These are phyloP conservation scores for Eulemur coronatus DNA, from an alignment of 2,797 vertebrate genomes.

Conservation along the genomic window DNA sequence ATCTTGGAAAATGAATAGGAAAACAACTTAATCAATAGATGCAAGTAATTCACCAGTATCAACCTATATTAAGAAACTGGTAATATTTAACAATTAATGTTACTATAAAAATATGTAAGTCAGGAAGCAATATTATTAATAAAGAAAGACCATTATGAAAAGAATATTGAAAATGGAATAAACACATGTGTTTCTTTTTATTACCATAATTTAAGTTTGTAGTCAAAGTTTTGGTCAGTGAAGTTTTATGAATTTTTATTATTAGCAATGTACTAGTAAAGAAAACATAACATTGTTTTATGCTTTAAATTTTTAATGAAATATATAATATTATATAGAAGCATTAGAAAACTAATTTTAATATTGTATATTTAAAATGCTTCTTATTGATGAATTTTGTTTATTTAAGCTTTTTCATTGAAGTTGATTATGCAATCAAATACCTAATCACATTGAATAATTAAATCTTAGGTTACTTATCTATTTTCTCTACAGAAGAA, in stretches of 20 bases:
- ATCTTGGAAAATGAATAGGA: neutral
- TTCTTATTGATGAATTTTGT: neutral
- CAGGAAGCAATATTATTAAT: neutral
- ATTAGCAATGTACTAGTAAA: neutral
- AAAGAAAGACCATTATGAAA: neutral
- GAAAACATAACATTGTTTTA: neutral
- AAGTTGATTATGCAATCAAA: neutral
- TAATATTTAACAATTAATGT: neutral
- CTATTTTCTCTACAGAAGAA: neutral
- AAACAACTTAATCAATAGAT: neutral
- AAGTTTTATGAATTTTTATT: neutral
- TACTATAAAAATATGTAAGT: neutral
- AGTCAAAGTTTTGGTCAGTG: neutral
- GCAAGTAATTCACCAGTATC: neutral
- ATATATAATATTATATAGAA: neutral
- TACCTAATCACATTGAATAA: neutral
- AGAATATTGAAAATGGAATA: neutral
- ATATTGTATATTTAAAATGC: neutral
- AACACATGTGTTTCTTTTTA: neutral
- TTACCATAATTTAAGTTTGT: neutral
- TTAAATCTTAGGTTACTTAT: neutral
- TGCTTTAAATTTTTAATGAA: neutral
- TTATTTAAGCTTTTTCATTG: neutral
- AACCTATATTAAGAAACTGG: neutral
- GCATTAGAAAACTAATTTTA: neutral